Evolutionary conservation across 2,888 invertebrate genomes (phyloP), one percentile per base, ranked within the genome.

Genomic region (Drosophila neutralis): DNA sequence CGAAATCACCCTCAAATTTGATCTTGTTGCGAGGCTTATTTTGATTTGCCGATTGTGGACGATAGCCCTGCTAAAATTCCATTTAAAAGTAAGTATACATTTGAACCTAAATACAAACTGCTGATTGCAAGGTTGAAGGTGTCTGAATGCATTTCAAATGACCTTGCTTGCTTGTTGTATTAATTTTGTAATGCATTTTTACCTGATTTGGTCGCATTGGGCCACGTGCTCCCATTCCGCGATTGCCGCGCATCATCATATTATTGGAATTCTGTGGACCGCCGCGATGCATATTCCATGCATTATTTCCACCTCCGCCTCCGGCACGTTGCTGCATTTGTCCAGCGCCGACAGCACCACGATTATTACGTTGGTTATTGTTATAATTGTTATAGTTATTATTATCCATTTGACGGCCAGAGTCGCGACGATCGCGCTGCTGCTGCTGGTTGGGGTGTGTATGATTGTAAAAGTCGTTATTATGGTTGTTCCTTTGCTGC

Each of bases 1-100:
- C 99, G 92, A 98, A 99, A 92, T 99, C 99, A 86, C 96, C 97
- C 82, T 98, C 98, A 93, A 98, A 99, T 93, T 98, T 98, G 80
- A 98, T 95, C 18, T 94, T 87, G 93, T 92, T 94, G 42, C 92
- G 91, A 57, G 89, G 87, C 93, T 94, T 69, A 93, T 94, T 83
- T 80, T 92, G 92, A 80, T 94, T 94, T 51, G 79, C 94, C 93
- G 76, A 87, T 64, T 94, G 94, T 89, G 94, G 94, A 79, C 92
- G 91, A 84, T 88, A 92, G 71, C 88, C 93, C 93, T 92, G 65
- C 11, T 74, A 57, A 36, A 49, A 56, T 45, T 13, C 8, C 24
- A 52, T 48, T 56, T 29, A 56, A 27, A 31, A 38, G 40, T 10
- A 57, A 42, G 15, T 31, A 33, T 31, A 53, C 10, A 67, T 57